phyloP scores from a whole-genome alignment of 2,888 invertebrate species.

The Endomychus coccineus region DNA sequence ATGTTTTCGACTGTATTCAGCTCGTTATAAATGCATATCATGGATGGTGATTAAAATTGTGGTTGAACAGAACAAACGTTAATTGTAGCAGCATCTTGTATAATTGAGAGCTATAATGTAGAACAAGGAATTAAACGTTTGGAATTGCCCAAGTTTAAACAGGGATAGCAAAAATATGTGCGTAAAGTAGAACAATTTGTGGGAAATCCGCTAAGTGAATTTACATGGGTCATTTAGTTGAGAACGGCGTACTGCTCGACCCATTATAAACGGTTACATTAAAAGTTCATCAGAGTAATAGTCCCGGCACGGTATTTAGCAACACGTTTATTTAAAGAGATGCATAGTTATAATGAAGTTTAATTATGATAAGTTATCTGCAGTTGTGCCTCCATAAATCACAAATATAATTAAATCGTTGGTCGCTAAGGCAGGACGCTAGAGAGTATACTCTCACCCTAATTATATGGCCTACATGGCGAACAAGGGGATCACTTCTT shows the following conservation, averaged over 20 bases:
- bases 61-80: too few relatives aligned
- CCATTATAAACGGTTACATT: slow-evolving; percentile 30
- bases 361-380: slow-evolving; percentile 37
- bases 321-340: slow-evolving; percentile 34
- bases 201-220: slow-evolving; percentile 29
- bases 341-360: slow-evolving; percentile 35
- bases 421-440: slow-evolving; percentile 32
- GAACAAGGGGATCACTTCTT: slow-evolving; percentile 20
- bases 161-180: too few relatives aligned
- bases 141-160: too few relatives aligned
- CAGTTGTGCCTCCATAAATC: slow-evolving; percentile 34
- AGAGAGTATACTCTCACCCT: slow-evolving; percentile 12
- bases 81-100: too few relatives aligned
- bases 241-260: slow-evolving; percentile 18
- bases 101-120: too few relatives aligned
- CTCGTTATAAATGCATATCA: too few relatives aligned
- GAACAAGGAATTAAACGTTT: too few relatives aligned
- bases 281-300: slow-evolving; percentile 32
- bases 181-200: slow-evolving; percentile 16
- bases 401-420: slow-evolving; percentile 36
- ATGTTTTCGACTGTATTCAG: too few relatives aligned
- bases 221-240: slow-evolving; percentile 34
- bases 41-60: too few relatives aligned
- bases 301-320: slow-evolving; percentile 29
- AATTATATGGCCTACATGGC: slow-evolving; percentile 34